A percentile compares a stretch with the other conserved stretches of the same genome.
Conservation (phyloP, 2,113 vertebrate species). For the Hymenochirus boettgeri region DNA sequence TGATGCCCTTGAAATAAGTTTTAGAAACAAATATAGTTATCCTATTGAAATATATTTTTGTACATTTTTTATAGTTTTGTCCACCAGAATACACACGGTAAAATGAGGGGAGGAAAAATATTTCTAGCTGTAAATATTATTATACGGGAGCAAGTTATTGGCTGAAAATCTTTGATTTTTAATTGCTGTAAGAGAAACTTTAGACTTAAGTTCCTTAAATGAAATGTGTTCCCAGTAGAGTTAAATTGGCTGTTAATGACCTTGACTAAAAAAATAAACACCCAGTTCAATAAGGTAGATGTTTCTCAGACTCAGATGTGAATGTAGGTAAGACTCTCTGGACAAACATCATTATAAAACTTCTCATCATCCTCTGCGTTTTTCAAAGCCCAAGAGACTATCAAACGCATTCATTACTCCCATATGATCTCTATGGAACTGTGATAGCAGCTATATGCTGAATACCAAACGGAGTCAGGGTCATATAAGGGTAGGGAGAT, state of each 20-base stretch:
- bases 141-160: not conserved
- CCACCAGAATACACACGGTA: too few relatives aligned
- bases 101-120: too few relatives aligned
- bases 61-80: too few relatives aligned
- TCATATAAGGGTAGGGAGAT: not conserved
- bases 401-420: not conserved
- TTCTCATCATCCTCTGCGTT: not conserved
- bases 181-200: not conserved
- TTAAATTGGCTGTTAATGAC: not conserved
- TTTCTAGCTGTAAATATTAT: too few relatives aligned
- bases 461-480: not conserved
- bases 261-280: not conserved
- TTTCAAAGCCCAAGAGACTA: not conserved
- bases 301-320: not conserved
- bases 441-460: not conserved
- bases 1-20: too few relatives aligned
- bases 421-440: not conserved
- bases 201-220: not conserved
- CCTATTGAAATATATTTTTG: too few relatives aligned
- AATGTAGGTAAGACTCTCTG: not conserved
- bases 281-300: too few relatives aligned
- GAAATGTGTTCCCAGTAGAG: not conserved
- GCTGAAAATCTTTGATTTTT: not conserved
- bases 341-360: not conserved
- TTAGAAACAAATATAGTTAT: too few relatives aligned